These are phyloP conservation scores for Chalcosyrphus nemorum DNA, from an alignment of 2,888 invertebrate genomes.

Conservation along the genomic window DNA sequence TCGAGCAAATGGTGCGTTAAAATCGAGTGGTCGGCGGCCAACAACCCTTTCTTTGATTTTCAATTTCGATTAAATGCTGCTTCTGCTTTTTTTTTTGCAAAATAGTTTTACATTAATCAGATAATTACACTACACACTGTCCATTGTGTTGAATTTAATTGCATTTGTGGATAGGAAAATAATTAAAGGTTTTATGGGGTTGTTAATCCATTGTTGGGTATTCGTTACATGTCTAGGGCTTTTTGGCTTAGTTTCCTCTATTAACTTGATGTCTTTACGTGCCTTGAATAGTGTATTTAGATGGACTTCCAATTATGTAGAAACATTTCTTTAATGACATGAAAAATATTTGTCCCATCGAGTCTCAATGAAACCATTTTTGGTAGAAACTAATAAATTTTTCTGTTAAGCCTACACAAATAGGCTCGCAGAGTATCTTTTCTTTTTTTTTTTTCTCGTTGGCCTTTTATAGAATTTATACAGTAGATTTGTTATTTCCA, in stretches of 20 bases:
- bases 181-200: too few relatives aligned
- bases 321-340: constrained; percentile 1
- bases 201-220: neutral
- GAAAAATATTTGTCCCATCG: constrained; percentile 1
- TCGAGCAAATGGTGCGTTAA: constrained; percentile 42
- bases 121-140: constrained; percentile 11
- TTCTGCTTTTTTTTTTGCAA: neutral
- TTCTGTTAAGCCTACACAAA: neutral
- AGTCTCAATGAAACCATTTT: neutral
- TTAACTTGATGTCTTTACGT: neutral
- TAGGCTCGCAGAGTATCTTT: neutral
- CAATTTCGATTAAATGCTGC: constrained; percentile 26
- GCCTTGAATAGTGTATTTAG: neutral
- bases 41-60: constrained; percentile 37
- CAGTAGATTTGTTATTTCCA: neutral
- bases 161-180: neutral
- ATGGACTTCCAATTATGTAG: neutral
- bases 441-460: neutral
- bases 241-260: neutral
- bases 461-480: constrained; percentile 5
- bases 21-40: constrained; percentile 20
- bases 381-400: neutral
- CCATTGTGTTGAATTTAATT: neutral
- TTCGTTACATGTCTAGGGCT: neutral
- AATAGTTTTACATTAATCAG: constrained; percentile 6